Percentiles rank a stretch among this genome's conserved stretches.
phyloP scores from a whole-genome alignment of 2,888 invertebrate species.

The Drosophila dives region DNA sequence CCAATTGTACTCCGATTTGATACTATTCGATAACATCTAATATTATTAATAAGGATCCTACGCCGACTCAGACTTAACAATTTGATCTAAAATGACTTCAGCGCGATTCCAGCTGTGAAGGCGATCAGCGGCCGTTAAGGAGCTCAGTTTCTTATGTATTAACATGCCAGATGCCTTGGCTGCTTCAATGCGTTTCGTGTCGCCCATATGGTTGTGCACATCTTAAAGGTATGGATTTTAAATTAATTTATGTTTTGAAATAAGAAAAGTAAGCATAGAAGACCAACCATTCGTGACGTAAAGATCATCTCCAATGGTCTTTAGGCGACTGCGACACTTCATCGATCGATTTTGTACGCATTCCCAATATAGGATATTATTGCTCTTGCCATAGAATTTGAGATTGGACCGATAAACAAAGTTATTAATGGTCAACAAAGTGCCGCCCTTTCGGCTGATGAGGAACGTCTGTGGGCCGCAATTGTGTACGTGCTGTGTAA shows the following conservation, averaged over 20 bases:
- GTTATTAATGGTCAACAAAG: conserved; percentile 83
- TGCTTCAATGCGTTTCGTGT: conserved; percentile 80
- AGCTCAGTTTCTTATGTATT: conserved; percentile 81
- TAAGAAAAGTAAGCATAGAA: too few species aligned
- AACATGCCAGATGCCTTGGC: conserved; percentile 82
- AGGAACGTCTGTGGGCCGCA: conserved; percentile 83
- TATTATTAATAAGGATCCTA: conserved; percentile 16
- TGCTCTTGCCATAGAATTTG: conserved; percentile 82
- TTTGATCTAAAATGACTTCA: conserved; percentile 30
- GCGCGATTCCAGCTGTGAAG: conserved; percentile 54
- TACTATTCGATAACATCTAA: conserved; percentile 18
- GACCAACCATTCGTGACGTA: conserved; percentile 83
- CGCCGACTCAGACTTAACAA: conserved; percentile 26
- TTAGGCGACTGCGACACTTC: conserved; percentile 84
- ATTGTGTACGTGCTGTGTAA: conserved; percentile 81
- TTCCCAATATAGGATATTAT: conserved; percentile 85
- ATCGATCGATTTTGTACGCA: conserved; percentile 85
- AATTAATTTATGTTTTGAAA: not conserved
- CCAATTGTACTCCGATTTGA: conserved; percentile 16
- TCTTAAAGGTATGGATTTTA: conserved; percentile 56
- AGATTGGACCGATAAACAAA: conserved; percentile 85
- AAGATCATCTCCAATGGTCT: conserved; percentile 84
- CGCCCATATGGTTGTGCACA: conserved; percentile 83
- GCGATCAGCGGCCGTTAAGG: conserved; percentile 70
- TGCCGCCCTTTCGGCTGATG: conserved; percentile 84